Evolutionary conservation across 2,888 invertebrate genomes (phyloP).

Genomic region (Tuberolachnus salignus): DNA sequence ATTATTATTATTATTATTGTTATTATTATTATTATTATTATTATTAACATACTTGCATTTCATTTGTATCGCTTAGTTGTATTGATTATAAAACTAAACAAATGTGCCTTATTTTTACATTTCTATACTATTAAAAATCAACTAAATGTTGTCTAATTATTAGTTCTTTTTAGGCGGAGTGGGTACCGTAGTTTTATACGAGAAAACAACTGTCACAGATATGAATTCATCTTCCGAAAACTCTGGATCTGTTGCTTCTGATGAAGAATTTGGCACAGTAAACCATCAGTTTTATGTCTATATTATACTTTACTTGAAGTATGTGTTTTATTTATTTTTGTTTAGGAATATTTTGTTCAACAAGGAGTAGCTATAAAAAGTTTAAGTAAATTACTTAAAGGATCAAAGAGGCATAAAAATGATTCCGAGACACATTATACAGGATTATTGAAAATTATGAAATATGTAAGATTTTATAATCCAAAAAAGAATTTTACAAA

Average conservation of each 20-base stretch:
- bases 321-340: slow-evolving; percentile 57
- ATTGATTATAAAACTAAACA: not conserved
- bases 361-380: slow-evolving; percentile 78
- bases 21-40: no score
- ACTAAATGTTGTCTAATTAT: not conserved
- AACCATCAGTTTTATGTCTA: not conserved
- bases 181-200: slow-evolving; percentile 45
- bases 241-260: slow-evolving; percentile 27
- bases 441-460: slow-evolving; percentile 73
- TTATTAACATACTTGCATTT: slow-evolving; percentile 8
- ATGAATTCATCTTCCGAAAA: slow-evolving; percentile 42
- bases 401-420: slow-evolving; percentile 66
- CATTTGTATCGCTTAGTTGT: not conserved
- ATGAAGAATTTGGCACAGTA: slow-evolving; percentile 51
- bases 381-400: slow-evolving; percentile 62
- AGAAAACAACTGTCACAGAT: slow-evolving; percentile 33
- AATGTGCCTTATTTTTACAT: no score
- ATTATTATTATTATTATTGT: no score
- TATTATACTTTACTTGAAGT: not conserved
- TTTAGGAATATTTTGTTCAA: slow-evolving; percentile 77
- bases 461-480: slow-evolving; percentile 65
- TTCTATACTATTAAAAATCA: not conserved
- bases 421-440: slow-evolving; percentile 63
- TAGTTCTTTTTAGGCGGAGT: slow-evolving; percentile 15
- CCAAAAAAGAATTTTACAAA: not conserved